These are phyloP conservation scores for Hylyphantes graminicola DNA, from an alignment of 1,140 invertebrate genomes.

Conservation along the genomic window DNA sequence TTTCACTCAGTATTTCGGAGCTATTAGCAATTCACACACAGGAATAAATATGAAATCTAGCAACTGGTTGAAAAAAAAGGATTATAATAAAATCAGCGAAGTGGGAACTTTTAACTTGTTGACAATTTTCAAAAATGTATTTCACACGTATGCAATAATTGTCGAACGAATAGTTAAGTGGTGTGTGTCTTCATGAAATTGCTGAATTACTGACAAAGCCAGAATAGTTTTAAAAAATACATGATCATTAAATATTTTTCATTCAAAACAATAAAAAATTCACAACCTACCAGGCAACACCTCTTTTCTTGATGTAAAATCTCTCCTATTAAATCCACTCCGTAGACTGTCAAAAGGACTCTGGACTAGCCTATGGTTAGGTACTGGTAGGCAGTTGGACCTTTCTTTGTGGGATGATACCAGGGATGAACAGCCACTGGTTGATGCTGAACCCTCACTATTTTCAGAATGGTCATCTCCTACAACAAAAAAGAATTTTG, in stretches of 20 bases:
- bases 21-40: no score
- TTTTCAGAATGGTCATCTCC: conserved; percentile 61
- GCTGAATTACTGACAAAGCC: no score
- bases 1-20: no score
- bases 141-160: no score
- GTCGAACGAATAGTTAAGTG: no score
- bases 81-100: no score
- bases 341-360: conserved; percentile 8
- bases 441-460: conserved; percentile 57
- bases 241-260: neutral
- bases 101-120: no score
- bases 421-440: conserved; percentile 58
- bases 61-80: no score
- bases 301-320: conserved; percentile 18
- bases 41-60: no score
- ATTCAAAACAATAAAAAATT: neutral
- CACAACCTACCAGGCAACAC: conserved; percentile 3
- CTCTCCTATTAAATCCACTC: conserved; percentile 13
- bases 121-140: no score
- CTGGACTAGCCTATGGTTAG: conserved; percentile 2
- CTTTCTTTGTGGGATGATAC: conserved; percentile 58
- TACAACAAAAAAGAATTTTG: conserved; percentile 5
- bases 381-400: conserved; percentile 4
- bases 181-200: no score
- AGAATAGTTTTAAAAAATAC: no score